Evolutionary conservation across 2,888 invertebrate genomes (phyloP).

Genomic region (Tenthredo mesomela): DNA sequence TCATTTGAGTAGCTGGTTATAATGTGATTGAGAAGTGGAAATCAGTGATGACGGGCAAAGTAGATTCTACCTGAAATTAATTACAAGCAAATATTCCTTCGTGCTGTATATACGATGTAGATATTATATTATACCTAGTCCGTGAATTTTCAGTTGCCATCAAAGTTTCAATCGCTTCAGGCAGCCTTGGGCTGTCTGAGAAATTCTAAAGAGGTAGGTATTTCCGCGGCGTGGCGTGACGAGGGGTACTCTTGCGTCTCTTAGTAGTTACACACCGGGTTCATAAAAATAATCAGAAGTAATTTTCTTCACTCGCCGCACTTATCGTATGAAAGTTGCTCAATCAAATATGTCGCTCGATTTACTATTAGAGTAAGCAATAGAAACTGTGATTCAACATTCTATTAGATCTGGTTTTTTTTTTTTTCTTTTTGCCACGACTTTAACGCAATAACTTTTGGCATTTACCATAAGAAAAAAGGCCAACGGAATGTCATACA

Average conservation of each 20-base stretch:
- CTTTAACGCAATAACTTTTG: background rate
- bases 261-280: background rate
- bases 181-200: constrained; percentile 3
- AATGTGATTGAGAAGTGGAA: no score
- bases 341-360: background rate
- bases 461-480: background rate
- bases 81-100: background rate
- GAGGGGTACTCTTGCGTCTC: constrained; percentile 13
- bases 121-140: no score
- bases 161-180: constrained; percentile 10
- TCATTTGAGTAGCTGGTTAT: background rate
- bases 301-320: constrained; percentile 10
- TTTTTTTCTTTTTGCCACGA: background rate
- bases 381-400: background rate
- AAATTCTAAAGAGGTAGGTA: constrained; percentile 7
- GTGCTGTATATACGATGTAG: background rate
- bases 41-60: background rate
- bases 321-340: background rate
- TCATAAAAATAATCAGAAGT: constrained; percentile 29
- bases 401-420: no score
- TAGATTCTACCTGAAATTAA: constrained; percentile 4
- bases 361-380: background rate
- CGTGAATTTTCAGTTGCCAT: constrained; percentile 24
- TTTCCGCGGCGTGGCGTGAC: constrained; percentile 15
- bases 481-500: background rate